Evolutionary conservation across 2,888 invertebrate genomes (phyloP), one percentile per base, ranked within the genome.

Genomic region (Lasioglossum zephyrum): DNA sequence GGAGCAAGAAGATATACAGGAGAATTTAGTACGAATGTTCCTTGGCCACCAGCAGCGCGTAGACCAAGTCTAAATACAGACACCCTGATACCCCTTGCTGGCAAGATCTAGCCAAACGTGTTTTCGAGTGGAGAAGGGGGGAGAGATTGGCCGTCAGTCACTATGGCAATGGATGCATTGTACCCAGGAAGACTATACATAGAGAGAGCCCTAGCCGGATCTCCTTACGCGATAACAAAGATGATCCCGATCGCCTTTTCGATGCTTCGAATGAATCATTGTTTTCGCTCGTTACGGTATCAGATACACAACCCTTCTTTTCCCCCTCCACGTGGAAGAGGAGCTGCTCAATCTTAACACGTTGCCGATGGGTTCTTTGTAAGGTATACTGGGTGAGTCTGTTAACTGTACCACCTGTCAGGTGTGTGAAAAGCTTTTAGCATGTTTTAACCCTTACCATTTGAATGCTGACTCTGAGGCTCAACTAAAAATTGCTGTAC

Each of bases 81-180:
- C 74, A 79, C 79, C 63, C 77, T 31, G 73, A 84, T 85, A 84
- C 87, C 90, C 82, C 91, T 88, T 82, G 91, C 91, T 90, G 90
- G 82, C 85, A 86, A 63, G 85, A 92, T 90, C 92, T 88, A 92
- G 79, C 88, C 88, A 90, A 92, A 92, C 92, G 87, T 91, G 69
- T 69, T 69, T 39, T 39, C 36, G 9, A 73, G 73, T 63, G 53
- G 70, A 39, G 70, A 41, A 41, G 4, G 66, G 79, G 82, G 88
- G 90, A 90, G 92, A 92, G 92, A 92, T 91, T 91, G 89, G 90
- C 90, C 91, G 92, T 92, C 92, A 92, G 85, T 92, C 92, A 91
- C 41, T 69, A 57, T 31, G 57, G 66, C 89, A 85, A 89, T 82
- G 87, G 84, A 76, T 81, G 89, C 91, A 91, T 88, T 88, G 88